phyloP scores from a whole-genome alignment of 2,113 vertebrate species.

The Hemicordylus capensis region DNA sequence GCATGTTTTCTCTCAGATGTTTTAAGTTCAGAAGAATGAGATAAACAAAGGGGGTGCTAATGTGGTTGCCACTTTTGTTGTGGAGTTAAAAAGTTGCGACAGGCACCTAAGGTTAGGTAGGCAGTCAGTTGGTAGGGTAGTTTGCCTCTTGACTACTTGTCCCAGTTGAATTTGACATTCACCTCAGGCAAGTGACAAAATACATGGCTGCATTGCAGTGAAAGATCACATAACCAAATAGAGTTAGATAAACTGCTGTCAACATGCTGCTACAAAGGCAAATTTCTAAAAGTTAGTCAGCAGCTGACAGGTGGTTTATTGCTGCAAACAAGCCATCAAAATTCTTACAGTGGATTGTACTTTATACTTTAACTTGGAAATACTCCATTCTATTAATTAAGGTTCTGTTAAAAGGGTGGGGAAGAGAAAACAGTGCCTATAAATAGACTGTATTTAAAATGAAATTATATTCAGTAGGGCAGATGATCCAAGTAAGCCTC shows the following conservation, averaged over 20 bases:
- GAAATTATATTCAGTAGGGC: constrained; percentile 61
- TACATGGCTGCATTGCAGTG: background rate
- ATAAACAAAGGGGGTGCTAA: background rate
- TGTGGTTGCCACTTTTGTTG: background rate
- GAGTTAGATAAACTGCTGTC: background rate
- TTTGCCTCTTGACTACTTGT: background rate
- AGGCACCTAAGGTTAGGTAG: background rate
- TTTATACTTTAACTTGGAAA: constrained; percentile 1
- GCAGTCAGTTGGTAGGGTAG: background rate
- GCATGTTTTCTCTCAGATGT: no score
- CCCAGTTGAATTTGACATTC: background rate
- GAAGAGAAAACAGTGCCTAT: constrained; percentile 47
- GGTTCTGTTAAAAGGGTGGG: background rate
- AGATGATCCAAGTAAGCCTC: constrained; percentile 46
- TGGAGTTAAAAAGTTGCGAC: background rate
- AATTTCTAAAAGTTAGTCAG: background rate
- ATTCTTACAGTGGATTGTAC: background rate
- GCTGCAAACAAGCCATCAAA: background rate
- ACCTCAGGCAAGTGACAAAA: background rate
- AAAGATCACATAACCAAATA: constrained; percentile 20
- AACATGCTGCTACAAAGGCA: background rate
- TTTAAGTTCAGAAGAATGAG: background rate
- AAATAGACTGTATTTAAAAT: constrained; percentile 59
- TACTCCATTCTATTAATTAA: constrained; percentile 11
- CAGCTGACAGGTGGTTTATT: background rate